Evolutionary conservation across 30 jellyfish, hydroid and myxozoan genomes (phyloP).

Genomic region (Nemopilema nomurai): DNA sequence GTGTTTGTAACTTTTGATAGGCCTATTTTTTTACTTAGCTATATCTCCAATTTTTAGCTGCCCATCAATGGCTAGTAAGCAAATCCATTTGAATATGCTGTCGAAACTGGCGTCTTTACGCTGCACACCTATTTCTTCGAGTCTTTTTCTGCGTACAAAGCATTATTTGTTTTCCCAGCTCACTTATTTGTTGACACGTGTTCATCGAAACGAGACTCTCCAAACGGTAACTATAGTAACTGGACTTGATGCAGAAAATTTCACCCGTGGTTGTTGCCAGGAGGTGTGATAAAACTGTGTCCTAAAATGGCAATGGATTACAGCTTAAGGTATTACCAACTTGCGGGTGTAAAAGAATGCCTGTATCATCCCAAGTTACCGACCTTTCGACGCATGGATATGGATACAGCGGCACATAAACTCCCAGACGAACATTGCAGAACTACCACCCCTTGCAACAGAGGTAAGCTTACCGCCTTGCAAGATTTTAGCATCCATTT

Average conservation of each 20-base stretch:
- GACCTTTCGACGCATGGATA: conserved; percentile 82
- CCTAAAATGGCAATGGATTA: conserved; percentile 22
- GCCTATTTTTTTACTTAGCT: too few relatives aligned
- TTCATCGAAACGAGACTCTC: not conserved
- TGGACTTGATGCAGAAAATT: not conserved
- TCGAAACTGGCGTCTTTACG: too few relatives aligned
- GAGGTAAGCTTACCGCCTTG: conserved; percentile 40
- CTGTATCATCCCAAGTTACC: conserved; percentile 87
- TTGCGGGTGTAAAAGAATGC: conserved; percentile 85
- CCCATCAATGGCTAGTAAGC: too few relatives aligned
- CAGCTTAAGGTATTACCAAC: conserved; percentile 56
- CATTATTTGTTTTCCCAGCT: too few relatives aligned
- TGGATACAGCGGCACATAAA: conserved; percentile 84
- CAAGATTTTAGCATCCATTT: not conserved
- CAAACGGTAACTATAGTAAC: not conserved
- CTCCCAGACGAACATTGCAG: conserved; percentile 90
- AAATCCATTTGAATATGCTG: too few relatives aligned
- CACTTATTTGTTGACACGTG: too few relatives aligned
- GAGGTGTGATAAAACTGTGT: not conserved
- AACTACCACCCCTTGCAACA: conserved; percentile 73
- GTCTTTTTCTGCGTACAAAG: too few relatives aligned
- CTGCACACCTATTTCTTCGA: too few relatives aligned
- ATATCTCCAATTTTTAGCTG: too few relatives aligned
- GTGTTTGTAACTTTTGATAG: too few relatives aligned
- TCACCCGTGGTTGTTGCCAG: not conserved